Evolutionary conservation across 2,797 vertebrate genomes (phyloP).

Genomic region (Sebastes vulpes): DNA sequence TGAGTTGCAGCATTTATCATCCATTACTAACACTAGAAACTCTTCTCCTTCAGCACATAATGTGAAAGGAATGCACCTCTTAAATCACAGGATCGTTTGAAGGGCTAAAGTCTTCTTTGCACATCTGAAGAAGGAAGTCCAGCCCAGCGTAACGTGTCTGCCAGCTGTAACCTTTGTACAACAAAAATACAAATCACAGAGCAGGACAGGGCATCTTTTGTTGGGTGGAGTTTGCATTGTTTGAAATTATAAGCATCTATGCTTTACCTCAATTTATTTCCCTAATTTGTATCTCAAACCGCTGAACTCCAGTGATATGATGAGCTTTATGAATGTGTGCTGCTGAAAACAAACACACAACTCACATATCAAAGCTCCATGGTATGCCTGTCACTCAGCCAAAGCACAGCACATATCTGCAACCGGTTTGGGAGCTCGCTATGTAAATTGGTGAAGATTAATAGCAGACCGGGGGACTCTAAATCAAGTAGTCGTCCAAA

Average conservation of each 20-base stretch:
- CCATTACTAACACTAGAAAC: neutral
- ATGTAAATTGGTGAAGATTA: slow-evolving; percentile 80
- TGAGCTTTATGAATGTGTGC: neutral
- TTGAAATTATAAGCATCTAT: neutral
- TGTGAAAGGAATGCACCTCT: slow-evolving; percentile 8
- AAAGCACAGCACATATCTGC: slow-evolving; percentile 55
- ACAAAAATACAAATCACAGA: slow-evolving; percentile 23
- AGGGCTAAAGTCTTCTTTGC: slow-evolving; percentile 25
- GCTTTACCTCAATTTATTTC: slow-evolving; percentile 5
- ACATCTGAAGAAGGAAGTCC: slow-evolving; percentile 32
- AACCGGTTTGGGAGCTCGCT: slow-evolving; percentile 66
- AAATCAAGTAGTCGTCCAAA: slow-evolving; percentile 79
- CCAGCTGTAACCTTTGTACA: slow-evolving; percentile 53
- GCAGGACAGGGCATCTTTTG: slow-evolving; percentile 3
- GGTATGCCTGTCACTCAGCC: slow-evolving; percentile 47
- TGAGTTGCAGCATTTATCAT: neutral
- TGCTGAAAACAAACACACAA: slow-evolving; percentile 47
- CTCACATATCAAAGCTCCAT: slow-evolving; percentile 24
- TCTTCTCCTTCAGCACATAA: neutral
- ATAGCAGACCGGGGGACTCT: slow-evolving; percentile 73
- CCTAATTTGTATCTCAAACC: neutral
- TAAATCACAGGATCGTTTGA: slow-evolving; percentile 8
- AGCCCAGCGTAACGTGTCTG: slow-evolving; percentile 24
- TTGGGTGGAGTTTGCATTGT: neutral
- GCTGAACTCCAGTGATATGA: slow-evolving; percentile 9